These are phyloP conservation scores for Saxidomus purpurata DNA, from an alignment of 1,140 invertebrate genomes.

Conservation along the genomic window DNA sequence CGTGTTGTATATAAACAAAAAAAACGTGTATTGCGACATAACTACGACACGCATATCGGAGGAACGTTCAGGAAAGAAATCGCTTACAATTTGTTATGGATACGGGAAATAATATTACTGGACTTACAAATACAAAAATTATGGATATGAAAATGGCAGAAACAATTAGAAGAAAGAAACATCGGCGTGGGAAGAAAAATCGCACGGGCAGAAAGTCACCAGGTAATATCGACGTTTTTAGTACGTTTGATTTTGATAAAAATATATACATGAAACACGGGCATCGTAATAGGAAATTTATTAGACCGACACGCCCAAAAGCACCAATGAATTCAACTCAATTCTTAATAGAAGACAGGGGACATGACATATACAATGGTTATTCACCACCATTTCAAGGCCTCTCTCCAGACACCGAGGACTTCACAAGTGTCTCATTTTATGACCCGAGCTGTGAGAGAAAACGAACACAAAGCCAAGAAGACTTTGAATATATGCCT, in stretches of 20 bases:
- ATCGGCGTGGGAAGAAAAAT: slow-evolving; percentile 61
- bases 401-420: neutral
- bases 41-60: no score
- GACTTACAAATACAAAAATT: slow-evolving; percentile 24
- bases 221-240: slow-evolving; percentile 39
- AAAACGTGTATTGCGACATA: slow-evolving; percentile 30
- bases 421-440: neutral
- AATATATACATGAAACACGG: neutral
- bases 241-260: slow-evolving; percentile 1
- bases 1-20: slow-evolving; percentile 36
- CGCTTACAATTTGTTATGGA: neutral
- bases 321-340: slow-evolving; percentile 64
- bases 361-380: neutral
- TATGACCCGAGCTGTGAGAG: slow-evolving; percentile 9
- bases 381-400: slow-evolving; percentile 13
- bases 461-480: neutral
- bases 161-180: slow-evolving; percentile 36
- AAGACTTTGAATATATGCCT: slow-evolving; percentile 21
- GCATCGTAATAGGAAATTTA: neutral
- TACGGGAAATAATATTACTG: neutral
- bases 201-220: neutral
- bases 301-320: slow-evolving; percentile 59
- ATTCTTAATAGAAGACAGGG: slow-evolving; percentile 59
- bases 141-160: slow-evolving; percentile 55
- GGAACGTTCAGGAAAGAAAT: no score